These are phyloP conservation scores for Naja naja DNA, from an alignment of 2,113 vertebrate genomes.

Conservation along the genomic window DNA sequence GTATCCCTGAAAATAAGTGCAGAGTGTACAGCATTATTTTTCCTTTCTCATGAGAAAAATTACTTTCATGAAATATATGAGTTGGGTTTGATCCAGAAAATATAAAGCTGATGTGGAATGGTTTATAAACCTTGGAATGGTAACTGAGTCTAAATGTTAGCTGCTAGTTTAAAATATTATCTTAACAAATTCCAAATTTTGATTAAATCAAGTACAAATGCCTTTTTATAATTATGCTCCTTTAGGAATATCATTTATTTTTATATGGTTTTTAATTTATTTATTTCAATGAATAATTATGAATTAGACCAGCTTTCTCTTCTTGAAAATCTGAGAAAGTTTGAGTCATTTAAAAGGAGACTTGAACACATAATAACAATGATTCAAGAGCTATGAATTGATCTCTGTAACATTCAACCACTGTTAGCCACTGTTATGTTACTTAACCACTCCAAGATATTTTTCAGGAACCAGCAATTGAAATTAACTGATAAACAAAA, in stretches of 20 bases:
- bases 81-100: slow-evolving; percentile 61
- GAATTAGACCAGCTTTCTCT: not conserved
- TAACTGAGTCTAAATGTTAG: slow-evolving; percentile 48
- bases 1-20: slow-evolving; percentile 53
- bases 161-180: not conserved
- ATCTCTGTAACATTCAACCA: not conserved
- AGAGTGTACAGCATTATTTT: slow-evolving; percentile 43
- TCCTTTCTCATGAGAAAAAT: slow-evolving; percentile 43
- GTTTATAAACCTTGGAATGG: slow-evolving; percentile 54
- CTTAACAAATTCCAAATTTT: slow-evolving; percentile 35
- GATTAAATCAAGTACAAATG: slow-evolving; percentile 48
- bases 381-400: not conserved
- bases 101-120: slow-evolving; percentile 46
- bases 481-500: not conserved
- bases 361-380: not conserved
- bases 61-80: slow-evolving; percentile 46
- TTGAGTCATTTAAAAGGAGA: not conserved
- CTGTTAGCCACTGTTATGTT: not conserved
- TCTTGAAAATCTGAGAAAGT: not conserved
- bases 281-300: not conserved
- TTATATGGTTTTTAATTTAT: slow-evolving; percentile 33
- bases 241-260: slow-evolving; percentile 43
- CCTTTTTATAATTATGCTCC: slow-evolving; percentile 43
- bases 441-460: not conserved
- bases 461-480: not conserved